These are phyloP conservation scores for Picus viridis DNA, from an alignment of 2,797 vertebrate species.

Conservation along the genomic window DNA sequence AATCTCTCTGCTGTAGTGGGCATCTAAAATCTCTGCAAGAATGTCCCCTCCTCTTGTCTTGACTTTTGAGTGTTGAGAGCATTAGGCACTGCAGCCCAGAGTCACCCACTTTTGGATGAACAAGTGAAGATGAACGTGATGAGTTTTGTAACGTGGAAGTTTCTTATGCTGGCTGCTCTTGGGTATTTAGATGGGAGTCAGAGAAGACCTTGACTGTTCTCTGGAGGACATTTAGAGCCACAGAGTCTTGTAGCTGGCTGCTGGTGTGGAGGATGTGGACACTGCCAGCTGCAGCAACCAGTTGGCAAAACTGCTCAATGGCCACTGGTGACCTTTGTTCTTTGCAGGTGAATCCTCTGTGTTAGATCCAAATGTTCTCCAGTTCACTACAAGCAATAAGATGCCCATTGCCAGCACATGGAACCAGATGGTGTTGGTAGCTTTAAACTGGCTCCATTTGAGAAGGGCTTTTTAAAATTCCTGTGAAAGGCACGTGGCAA, in stretches of 20 bases:
- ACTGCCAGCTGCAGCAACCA: neutral
- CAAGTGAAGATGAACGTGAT: rapidly evolving
- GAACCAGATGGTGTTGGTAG: neutral
- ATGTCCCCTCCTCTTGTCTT: neutral
- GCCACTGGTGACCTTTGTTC: neutral
- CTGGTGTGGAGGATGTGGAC: neutral
- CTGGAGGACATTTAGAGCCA: neutral
- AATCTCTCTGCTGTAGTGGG: neutral
- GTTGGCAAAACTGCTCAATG: neutral
- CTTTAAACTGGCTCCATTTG: neutral
- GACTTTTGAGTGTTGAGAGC: neutral
- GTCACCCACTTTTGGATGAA: neutral
- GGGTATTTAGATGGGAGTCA: neutral
- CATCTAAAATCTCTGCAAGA: neutral
- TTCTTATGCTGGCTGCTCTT: neutral
- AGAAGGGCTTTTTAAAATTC: constrained; percentile 10
- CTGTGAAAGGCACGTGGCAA: neutral
- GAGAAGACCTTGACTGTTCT: neutral
- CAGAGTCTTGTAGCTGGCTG: neutral
- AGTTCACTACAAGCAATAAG: constrained; percentile 51
- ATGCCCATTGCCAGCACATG: neutral
- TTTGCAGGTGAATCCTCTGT: neutral
- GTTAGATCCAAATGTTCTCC: neutral
- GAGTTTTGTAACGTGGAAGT: neutral
- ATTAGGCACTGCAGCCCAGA: neutral